Conservation (phyloP, 2,888 invertebrate genomes). For the Sinodicranocentrus sp. region DNA sequence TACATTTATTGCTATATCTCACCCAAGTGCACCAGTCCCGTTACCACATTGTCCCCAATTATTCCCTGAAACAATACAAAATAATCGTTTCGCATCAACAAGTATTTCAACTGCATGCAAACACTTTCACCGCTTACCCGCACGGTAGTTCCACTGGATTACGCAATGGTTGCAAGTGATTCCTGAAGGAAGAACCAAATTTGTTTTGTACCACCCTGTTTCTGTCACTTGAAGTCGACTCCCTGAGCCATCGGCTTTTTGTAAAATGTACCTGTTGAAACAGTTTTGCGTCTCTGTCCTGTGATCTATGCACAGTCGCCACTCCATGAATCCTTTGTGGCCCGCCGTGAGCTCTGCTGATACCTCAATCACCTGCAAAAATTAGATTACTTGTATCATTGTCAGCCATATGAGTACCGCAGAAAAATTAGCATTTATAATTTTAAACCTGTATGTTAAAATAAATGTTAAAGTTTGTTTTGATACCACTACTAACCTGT, state of each 20-base stretch:
- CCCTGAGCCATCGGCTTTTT: constrained; percentile 77
- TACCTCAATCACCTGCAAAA: constrained; percentile 76
- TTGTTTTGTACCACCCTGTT: constrained; percentile 45
- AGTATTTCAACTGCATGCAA: background rate
- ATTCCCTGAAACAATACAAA: constrained; percentile 59
- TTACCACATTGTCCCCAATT: constrained; percentile 1
- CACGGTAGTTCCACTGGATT: constrained; percentile 76
- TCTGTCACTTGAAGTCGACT: constrained; percentile 43
- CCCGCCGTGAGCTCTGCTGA: constrained; percentile 78
- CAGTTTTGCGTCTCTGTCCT: constrained; percentile 76
- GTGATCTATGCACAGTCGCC: constrained; percentile 78
- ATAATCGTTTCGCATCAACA: constrained; percentile 35
- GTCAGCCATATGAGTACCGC: constrained; percentile 1
- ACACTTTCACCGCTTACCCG: constrained; percentile 65
- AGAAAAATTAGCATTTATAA: constrained; percentile 9
- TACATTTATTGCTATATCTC: constrained; percentile 29
- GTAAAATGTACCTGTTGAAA: constrained; percentile 77
- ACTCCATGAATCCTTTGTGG: constrained; percentile 78
- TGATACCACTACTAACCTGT: constrained; percentile 36
- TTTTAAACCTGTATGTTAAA: too few relatives aligned
- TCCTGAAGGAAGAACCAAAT: constrained; percentile 69
- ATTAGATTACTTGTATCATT: constrained; percentile 32
- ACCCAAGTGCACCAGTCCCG: constrained; percentile 1
- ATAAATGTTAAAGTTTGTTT: too few relatives aligned
- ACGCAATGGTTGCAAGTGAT: constrained; percentile 76